Evolutionary conservation across 2,113 vertebrate genomes (phyloP).

Genomic region (Charadrius vociferus): DNA sequence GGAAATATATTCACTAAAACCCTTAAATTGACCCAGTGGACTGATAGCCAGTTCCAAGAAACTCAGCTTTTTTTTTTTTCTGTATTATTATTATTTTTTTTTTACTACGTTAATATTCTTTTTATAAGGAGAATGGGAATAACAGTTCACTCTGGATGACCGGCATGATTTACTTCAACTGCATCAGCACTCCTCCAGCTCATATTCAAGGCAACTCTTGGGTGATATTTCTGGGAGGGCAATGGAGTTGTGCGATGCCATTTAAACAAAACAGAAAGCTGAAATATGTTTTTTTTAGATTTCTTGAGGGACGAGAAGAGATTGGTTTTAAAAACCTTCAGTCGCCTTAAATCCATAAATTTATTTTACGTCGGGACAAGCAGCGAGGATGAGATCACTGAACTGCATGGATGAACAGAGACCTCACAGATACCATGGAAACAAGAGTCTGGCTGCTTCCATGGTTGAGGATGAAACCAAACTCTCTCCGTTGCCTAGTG

Average conservation of each 20-base stretch:
- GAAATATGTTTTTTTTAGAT: constrained; percentile 13
- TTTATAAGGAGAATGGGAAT: constrained; percentile 59
- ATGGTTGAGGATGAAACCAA: neutral
- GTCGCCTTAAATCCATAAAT: constrained; percentile 12
- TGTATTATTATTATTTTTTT: neutral
- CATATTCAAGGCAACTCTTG: neutral
- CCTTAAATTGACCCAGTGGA: constrained; percentile 5
- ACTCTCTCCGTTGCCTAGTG: rapidly evolving
- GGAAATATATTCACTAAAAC: constrained; percentile 5
- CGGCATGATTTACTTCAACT: neutral
- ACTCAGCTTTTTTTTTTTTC: constrained; percentile 2
- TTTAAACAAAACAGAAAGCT: constrained; percentile 41
- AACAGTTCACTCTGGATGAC: constrained; percentile 19
- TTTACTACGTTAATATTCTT: constrained; percentile 25
- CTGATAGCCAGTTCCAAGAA: constrained; percentile 20
- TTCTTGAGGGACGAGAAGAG: constrained; percentile 24
- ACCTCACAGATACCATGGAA: neutral
- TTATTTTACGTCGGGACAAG: constrained; percentile 12
- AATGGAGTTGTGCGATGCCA: neutral
- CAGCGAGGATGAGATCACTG: constrained; percentile 39
- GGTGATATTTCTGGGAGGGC: neutral
- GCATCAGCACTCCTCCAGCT: constrained; percentile 19
- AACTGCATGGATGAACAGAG: neutral
- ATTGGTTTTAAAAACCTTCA: constrained; percentile 49
- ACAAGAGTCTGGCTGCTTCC: neutral